These are phyloP conservation scores for Micronisus gabar DNA, from an alignment of 2,113 vertebrate genomes.

Conservation along the genomic window DNA sequence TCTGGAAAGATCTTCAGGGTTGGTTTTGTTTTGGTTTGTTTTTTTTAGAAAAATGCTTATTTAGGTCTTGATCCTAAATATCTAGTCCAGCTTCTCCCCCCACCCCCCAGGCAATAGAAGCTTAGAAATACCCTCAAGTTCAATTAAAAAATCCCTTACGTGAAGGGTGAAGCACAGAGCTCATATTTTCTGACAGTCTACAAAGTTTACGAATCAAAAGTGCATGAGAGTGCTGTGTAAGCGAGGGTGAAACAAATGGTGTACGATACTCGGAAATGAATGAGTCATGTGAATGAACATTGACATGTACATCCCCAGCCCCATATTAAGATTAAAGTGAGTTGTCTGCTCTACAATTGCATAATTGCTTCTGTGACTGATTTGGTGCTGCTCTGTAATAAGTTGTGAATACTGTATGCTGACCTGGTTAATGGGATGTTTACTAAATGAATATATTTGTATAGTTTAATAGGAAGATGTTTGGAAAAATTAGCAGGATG, in stretches of 20 bases:
- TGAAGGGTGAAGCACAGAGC: not conserved
- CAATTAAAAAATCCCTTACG: not conserved
- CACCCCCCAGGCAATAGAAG: not conserved
- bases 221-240: not conserved
- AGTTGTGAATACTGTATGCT: conserved; percentile 28
- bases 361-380: conserved; percentile 51
- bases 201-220: not conserved
- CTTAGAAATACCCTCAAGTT: not conserved
- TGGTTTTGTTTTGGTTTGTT: not conserved
- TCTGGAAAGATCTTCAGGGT: not conserved
- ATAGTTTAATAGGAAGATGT: conserved; percentile 30
- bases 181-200: not conserved
- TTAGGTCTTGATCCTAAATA: not conserved
- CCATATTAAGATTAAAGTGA: conserved; percentile 42
- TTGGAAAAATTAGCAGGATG: conserved; percentile 45
- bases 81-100: not conserved
- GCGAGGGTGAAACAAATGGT: not conserved
- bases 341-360: conserved; percentile 19
- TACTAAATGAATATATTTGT: conserved; percentile 58
- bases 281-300: conserved; percentile 3
- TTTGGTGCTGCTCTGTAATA: conserved; percentile 27
- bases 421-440: conserved; percentile 59
- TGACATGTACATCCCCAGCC: not conserved
- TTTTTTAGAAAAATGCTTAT: not conserved
- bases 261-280: not conserved